A percentile compares a stretch with the other conserved stretches of the same genome.
Conservation (phyloP, 2,113 vertebrate species). For the Oxygymnocypris stewartii region DNA sequence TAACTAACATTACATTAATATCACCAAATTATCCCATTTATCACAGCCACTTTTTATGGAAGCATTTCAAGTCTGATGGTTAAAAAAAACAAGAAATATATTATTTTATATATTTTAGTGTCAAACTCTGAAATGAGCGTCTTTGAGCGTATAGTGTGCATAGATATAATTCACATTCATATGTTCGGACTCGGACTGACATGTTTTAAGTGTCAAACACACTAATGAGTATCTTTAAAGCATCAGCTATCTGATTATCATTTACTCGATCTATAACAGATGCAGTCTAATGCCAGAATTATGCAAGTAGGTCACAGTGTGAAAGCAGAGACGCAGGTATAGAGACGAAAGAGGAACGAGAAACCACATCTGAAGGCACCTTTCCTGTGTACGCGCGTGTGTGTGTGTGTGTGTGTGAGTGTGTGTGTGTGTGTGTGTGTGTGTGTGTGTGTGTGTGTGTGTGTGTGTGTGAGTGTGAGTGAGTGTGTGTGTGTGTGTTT, state of each 20-base stretch:
- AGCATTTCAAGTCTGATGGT: too few relatives aligned
- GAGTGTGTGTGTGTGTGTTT: too few relatives aligned
- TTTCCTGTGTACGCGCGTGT: conserved; percentile 28
- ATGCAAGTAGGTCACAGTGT: not conserved
- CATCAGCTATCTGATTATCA: not conserved
- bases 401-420: not conserved
- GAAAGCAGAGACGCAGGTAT: not conserved
- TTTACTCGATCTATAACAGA: not conserved
- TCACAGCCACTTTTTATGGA: too few relatives aligned
- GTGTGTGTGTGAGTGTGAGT: too few relatives aligned
- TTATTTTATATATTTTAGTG: too few relatives aligned
- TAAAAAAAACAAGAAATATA: not conserved
- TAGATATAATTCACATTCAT: too few relatives aligned
- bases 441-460: too few relatives aligned
- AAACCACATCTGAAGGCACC: conserved; percentile 47
- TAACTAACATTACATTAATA: too few relatives aligned
- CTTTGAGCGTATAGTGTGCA: too few relatives aligned
- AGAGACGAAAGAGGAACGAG: not conserved
- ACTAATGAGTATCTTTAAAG: not conserved
- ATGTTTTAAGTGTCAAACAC: not conserved
- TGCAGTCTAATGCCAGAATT: not conserved
- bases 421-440: not conserved
- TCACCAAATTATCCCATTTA: too few relatives aligned
- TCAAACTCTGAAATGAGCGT: too few relatives aligned
- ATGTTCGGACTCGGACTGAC: not conserved